phyloP scores from a whole-genome alignment of 2,888 invertebrate species.

The Drosophila robusta region DNA sequence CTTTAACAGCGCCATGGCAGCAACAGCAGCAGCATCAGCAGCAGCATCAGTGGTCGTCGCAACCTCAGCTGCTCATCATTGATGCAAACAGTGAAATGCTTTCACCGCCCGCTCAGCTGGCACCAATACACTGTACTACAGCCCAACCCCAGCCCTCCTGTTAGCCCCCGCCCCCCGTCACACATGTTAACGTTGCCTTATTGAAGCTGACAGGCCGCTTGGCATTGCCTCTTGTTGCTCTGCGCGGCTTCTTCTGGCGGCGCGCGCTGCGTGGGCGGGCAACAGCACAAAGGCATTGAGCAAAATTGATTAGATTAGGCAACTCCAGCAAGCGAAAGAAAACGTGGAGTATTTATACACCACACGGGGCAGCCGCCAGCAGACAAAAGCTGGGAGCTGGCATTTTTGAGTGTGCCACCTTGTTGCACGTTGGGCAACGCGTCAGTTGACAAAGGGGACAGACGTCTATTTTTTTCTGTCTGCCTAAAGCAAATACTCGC shows the following conservation, averaged over 20 bases:
- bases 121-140: not conserved
- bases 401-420: constrained; percentile 10
- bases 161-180: constrained; percentile 16
- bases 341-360: constrained; percentile 55
- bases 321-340: constrained; percentile 48
- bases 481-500: too few species aligned
- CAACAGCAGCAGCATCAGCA: constrained; percentile 29
- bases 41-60: not conserved
- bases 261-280: constrained; percentile 59
- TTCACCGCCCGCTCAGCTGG: constrained; percentile 59
- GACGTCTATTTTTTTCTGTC: not conserved
- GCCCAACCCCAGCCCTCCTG: not conserved
- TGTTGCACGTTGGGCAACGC: constrained; percentile 45
- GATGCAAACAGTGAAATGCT: constrained; percentile 80
- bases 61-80: constrained; percentile 63
- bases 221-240: constrained; percentile 40
- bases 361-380: not conserved
- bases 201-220: constrained; percentile 71
- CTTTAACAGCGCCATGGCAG: constrained; percentile 42
- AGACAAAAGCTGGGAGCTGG: constrained; percentile 1
- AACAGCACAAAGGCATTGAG: constrained; percentile 50
- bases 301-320: constrained; percentile 78
- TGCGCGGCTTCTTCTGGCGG: constrained; percentile 17
- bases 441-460: constrained; percentile 49
- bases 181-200: constrained; percentile 74